phyloP scores from a whole-genome alignment of 2,797 vertebrate species.

The Toxotes lorentzi region DNA sequence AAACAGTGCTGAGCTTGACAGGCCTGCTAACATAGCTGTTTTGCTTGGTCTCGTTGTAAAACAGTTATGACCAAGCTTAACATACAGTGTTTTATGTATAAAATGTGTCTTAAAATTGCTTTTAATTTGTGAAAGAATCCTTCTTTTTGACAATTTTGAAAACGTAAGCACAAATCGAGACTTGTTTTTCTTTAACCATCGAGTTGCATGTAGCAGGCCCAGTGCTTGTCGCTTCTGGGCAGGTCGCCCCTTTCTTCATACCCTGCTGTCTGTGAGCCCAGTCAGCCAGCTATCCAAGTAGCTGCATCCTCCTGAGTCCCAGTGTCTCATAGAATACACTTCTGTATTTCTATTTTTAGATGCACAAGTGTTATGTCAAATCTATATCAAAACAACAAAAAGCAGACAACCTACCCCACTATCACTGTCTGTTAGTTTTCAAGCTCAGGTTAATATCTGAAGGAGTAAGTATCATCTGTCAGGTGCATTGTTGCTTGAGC shows the following conservation, averaged over 20 bases:
- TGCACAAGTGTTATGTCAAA: conserved; percentile 20
- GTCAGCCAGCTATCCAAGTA: conserved; percentile 27
- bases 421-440: conserved; percentile 3
- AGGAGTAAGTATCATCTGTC: conserved; percentile 34
- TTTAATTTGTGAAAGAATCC: background rate
- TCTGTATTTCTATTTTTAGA: conserved; percentile 57
- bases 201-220: background rate
- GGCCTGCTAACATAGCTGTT: background rate
- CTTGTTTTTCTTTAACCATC: background rate
- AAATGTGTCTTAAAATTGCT: background rate
- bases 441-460: conserved; percentile 11
- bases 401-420: background rate
- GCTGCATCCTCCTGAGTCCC: conserved; percentile 31
- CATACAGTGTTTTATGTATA: background rate
- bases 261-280: conserved; percentile 14
- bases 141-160: background rate
- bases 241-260: conserved; percentile 15
- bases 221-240: conserved; percentile 6
- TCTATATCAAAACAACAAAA: conserved; percentile 21
- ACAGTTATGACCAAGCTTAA: background rate
- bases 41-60: background rate
- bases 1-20: background rate
- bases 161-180: background rate
- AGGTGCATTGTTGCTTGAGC: conserved; percentile 17
- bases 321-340: conserved; percentile 34